phyloP scores from a whole-genome alignment of 2,888 invertebrate species.

The Dascillus cervinus region DNA sequence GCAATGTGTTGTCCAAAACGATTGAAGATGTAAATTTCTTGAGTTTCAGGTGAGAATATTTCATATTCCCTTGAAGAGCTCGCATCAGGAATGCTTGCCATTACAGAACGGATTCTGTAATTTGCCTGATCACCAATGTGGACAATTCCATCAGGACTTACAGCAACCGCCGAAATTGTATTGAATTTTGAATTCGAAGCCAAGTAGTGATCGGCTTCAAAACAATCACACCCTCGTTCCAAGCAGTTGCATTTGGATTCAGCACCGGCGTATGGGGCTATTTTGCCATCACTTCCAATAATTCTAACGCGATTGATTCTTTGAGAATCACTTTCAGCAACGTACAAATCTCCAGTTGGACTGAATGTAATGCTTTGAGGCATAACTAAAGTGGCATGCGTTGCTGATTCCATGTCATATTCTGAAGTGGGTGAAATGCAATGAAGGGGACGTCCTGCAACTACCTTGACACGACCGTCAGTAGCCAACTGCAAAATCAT shows the following conservation, averaged over 20 bases:
- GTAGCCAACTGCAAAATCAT: slow-evolving; percentile 89
- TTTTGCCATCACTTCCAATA: slow-evolving; percentile 89
- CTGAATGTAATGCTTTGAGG: slow-evolving; percentile 93
- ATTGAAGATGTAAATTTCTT: slow-evolving; percentile 90
- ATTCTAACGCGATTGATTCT: slow-evolving; percentile 85
- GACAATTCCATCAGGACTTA: slow-evolving; percentile 89
- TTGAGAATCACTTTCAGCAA: slow-evolving; percentile 94
- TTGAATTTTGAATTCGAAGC: slow-evolving; percentile 92
- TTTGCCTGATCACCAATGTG: slow-evolving; percentile 95
- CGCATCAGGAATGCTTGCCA: slow-evolving; percentile 83
- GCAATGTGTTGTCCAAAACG: slow-evolving; percentile 91
- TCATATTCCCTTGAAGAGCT: slow-evolving; percentile 81
- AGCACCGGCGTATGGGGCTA: slow-evolving; percentile 87
- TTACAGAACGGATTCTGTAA: slow-evolving; percentile 78
- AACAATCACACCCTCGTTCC: slow-evolving; percentile 86
- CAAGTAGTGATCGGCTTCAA: slow-evolving; percentile 83
- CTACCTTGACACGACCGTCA: slow-evolving; percentile 84
- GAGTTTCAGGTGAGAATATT: slow-evolving; percentile 90
- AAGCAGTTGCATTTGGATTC: slow-evolving; percentile 91
- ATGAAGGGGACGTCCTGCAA: slow-evolving; percentile 88
- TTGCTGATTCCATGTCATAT: slow-evolving; percentile 79
- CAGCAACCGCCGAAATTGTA: slow-evolving; percentile 85
- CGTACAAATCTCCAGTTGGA: slow-evolving; percentile 83
- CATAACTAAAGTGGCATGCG: slow-evolving; percentile 84
- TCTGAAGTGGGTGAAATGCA: slow-evolving; percentile 78